Conservation (phyloP, 2,113 vertebrate genomes). For the Corythoichthys intestinalis region DNA sequence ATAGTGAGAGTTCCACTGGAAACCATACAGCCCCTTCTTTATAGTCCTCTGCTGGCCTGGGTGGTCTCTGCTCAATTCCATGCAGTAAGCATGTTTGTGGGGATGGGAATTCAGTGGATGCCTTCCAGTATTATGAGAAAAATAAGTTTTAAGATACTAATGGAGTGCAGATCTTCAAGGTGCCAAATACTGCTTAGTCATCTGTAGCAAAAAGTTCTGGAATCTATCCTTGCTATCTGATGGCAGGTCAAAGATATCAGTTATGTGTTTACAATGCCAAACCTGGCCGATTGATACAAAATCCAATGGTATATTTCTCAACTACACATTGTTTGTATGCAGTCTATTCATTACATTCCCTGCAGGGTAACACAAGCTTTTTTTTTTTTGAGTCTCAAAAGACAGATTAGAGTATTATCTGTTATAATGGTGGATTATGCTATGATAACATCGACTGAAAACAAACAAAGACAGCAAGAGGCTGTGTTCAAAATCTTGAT, state of each 20-base stretch:
- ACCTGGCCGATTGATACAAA: background rate
- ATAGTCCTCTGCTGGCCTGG: slow-evolving; percentile 13
- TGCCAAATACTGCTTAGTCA: background rate
- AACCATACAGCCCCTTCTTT: slow-evolving; percentile 8
- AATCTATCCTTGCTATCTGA: background rate
- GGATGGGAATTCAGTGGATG: slow-evolving; percentile 4
- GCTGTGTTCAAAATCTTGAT: slow-evolving; percentile 9
- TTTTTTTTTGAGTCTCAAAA: slow-evolving; percentile 6
- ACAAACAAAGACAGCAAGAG: slow-evolving; percentile 9
- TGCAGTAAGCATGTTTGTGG: slow-evolving; percentile 11
- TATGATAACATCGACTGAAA: background rate
- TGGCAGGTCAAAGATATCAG: background rate
- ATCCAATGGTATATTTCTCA: background rate
- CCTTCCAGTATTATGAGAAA: background rate
- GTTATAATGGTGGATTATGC: slow-evolving; percentile 16
- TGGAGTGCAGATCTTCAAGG: background rate
- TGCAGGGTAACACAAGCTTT: background rate
- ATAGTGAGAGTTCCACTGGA: slow-evolving; percentile 19
- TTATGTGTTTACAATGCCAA: background rate
- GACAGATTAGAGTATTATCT: slow-evolving; percentile 6
- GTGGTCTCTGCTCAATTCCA: slow-evolving; percentile 24
- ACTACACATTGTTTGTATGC: background rate
- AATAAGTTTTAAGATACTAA: background rate
- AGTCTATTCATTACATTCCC: background rate
- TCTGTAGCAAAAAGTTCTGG: background rate